These are phyloP conservation scores for Andrena flavipes DNA, from an alignment of 2,888 invertebrate species.

Conservation along the genomic window DNA sequence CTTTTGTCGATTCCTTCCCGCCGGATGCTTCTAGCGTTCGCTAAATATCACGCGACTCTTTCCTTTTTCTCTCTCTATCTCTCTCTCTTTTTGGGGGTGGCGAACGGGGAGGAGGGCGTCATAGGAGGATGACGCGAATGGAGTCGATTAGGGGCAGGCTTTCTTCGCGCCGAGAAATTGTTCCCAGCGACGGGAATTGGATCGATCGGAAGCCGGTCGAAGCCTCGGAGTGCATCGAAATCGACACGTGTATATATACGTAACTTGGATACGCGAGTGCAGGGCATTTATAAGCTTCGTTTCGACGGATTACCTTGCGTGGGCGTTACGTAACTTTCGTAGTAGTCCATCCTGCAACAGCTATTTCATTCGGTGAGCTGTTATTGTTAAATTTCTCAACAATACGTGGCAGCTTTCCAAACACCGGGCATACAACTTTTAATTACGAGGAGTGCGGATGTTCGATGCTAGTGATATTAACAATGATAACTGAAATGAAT, in stretches of 20 bases:
- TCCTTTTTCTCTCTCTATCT: background rate
- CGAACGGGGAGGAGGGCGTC: too few species aligned
- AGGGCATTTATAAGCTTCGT: background rate
- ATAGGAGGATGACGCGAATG: too few species aligned
- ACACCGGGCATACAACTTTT: background rate
- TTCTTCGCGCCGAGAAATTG: background rate
- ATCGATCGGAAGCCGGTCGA: background rate
- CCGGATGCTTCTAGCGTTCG: slow-evolving; percentile 10
- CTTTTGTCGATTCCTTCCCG: slow-evolving; percentile 16
- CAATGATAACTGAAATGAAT: slow-evolving; percentile 28
- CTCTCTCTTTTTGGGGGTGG: too few species aligned
- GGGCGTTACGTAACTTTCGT: background rate
- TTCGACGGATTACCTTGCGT: background rate
- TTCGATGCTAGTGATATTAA: background rate
- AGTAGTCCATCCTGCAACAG: background rate
- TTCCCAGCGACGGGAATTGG: background rate
- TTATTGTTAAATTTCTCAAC: background rate
- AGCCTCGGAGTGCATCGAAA: background rate
- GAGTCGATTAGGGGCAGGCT: background rate
- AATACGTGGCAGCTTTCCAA: background rate
- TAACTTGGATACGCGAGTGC: background rate
- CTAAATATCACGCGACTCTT: slow-evolving; percentile 15
- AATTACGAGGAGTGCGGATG: slow-evolving; percentile 10
- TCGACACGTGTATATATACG: background rate
- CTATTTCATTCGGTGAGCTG: background rate